Percentiles rank a stretch among this genome's conserved stretches.
Evolutionary conservation across 2,113 vertebrate genomes (phyloP).

Genomic region (Syngnathus scovelli): DNA sequence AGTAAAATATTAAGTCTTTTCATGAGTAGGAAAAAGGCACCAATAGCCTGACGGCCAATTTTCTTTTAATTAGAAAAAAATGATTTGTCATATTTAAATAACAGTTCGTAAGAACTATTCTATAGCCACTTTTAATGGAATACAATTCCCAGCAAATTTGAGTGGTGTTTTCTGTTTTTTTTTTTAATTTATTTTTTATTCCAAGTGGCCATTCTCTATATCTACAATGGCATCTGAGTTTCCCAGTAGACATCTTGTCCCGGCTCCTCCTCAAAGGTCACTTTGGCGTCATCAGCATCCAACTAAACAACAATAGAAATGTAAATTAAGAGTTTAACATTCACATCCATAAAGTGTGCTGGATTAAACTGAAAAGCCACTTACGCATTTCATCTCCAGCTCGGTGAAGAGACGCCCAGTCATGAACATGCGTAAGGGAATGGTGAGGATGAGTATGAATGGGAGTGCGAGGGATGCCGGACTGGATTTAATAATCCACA

Average conservation of each 20-base stretch:
- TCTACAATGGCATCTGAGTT: constrained; percentile 79
- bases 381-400: constrained; percentile 86
- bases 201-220: neutral
- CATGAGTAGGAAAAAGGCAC: neutral
- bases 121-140: neutral
- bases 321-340: neutral
- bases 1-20: neutral
- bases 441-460: constrained; percentile 91
- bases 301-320: constrained; percentile 68
- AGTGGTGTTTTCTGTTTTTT: constrained; percentile 6
- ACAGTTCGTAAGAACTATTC: neutral
- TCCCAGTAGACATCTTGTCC: constrained; percentile 84
- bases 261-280: constrained; percentile 79
- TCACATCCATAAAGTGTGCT: neutral
- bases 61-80: neutral
- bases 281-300: constrained; percentile 80
- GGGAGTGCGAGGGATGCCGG: constrained; percentile 80
- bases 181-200: neutral
- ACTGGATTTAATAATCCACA: constrained; percentile 84
- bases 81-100: neutral
- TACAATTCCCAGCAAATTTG: neutral
- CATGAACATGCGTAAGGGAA: constrained; percentile 81
- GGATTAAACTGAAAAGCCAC: constrained; percentile 24
- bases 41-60: neutral
- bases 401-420: constrained; percentile 79